Percentiles rank a stretch among this genome's conserved stretches.
phyloP scores from a whole-genome alignment of 2,113 vertebrate species.

The Scalopus aquaticus region DNA sequence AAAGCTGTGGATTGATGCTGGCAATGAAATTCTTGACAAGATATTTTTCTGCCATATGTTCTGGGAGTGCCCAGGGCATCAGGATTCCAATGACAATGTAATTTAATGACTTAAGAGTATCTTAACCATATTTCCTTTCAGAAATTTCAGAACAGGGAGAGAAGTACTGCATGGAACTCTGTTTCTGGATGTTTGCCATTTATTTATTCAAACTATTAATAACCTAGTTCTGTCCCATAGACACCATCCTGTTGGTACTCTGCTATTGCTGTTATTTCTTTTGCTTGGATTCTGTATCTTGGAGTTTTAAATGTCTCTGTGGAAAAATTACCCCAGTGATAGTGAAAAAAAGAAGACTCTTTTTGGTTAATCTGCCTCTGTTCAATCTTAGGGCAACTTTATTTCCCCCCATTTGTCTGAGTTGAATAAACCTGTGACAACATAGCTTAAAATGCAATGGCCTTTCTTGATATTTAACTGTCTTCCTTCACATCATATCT shows the following conservation, averaged over 20 bases:
- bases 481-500: constrained; percentile 1
- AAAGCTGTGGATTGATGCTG: constrained; percentile 32
- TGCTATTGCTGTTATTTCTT: constrained; percentile 65
- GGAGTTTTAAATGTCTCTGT: constrained; percentile 65
- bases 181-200: constrained; percentile 59
- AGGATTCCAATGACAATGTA: constrained; percentile 79
- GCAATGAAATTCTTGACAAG: constrained; percentile 73
- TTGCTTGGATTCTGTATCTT: neutral
- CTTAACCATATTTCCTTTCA: constrained; percentile 75
- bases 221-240: constrained; percentile 72
- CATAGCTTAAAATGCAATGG: neutral
- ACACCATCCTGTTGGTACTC: constrained; percentile 41
- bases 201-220: constrained; percentile 73
- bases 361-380: constrained; percentile 39
- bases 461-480: neutral
- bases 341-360: neutral
- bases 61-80: constrained; percentile 79
- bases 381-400: neutral
- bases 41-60: constrained; percentile 82
- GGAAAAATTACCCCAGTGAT: constrained; percentile 10
- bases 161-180: constrained; percentile 34
- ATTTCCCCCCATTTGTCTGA: neutral
- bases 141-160: constrained; percentile 24
- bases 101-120: constrained; percentile 77
- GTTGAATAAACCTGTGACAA: neutral